Base-by-base conservation (phyloP, 2,797 vertebrate genomes). In the Serranus cabrilla region DNA sequence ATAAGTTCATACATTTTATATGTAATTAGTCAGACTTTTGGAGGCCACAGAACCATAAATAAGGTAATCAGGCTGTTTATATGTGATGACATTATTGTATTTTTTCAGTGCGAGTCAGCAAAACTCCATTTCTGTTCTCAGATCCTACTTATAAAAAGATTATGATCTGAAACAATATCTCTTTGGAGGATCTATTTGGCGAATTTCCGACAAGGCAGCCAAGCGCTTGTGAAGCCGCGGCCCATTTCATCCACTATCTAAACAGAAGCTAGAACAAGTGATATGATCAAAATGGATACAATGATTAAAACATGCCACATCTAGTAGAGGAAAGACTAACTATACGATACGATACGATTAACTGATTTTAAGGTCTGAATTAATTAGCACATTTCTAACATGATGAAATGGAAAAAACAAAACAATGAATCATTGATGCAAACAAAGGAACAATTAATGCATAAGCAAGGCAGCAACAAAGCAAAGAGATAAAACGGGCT, bases 241-340 rank as follows among this genome's bases (percentile, higher is more conserved):
- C 73, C 54, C 27, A 61, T 47, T 45, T 27, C n/a, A 68, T 62
- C 27, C 68, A 61, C 54, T 31, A 18, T 66, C 58, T 18, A 52
- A 58, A 45, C 13, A 63, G 7, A 80, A 67, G 67, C 9, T 45
- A 18, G n/a, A 27, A 45, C 14, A 74, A 54, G 68, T 68, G 25
- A 69, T 23, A 58, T 1, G 55, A 78, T 61, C 25, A 34, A 49
- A 72, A 51, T 62, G 56, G 43, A 80, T 86, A 54, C 43, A 62
- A 61, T 39, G 25, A 78, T 42, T 59, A 72, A 70, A 85, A 81
- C 79, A 86, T 86, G 77, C 74, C 58, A 69, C 23, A 74, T 81
- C 67, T 58, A 65, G 39, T 7, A 43, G 16, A 42, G 34, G 56
- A 58, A 80, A 54, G 25, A 70, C n/a, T n/a, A n/a, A n/a, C n/a